Conservation (phyloP, 2,888 invertebrate species). For the Gandaritis pyraliata region DNA sequence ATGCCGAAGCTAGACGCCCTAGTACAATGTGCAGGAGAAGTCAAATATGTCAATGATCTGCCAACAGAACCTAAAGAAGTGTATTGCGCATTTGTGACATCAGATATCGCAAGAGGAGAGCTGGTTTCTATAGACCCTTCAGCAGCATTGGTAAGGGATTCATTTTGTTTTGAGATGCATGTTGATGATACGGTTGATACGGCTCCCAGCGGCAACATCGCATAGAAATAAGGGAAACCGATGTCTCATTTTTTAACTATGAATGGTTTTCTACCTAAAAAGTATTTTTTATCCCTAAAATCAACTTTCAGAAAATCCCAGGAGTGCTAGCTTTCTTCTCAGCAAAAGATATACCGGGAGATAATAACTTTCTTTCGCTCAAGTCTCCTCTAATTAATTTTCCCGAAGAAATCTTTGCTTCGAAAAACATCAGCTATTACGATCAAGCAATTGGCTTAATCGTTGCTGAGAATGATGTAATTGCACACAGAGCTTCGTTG, state of each 20-base stretch:
- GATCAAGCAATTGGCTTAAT: conserved; percentile 89
- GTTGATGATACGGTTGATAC: too few species aligned
- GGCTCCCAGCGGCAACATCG: neutral
- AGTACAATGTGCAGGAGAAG: conserved; percentile 87
- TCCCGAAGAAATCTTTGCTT: conserved; percentile 79
- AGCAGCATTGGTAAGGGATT: conserved; percentile 84
- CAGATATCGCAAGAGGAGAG: conserved; percentile 81
- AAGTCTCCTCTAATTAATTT: conserved; percentile 17
- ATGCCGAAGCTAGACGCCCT: conserved; percentile 86
- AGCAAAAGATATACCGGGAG: conserved; percentile 88
- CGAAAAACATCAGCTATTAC: conserved; percentile 83
- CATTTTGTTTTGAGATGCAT: neutral
- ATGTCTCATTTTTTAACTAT: too few species aligned
- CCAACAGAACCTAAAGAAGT: conserved; percentile 85
- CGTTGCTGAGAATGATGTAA: conserved; percentile 83
- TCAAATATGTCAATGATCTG: conserved; percentile 75
- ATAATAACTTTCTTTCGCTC: conserved; percentile 76
- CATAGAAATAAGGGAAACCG: too few species aligned
- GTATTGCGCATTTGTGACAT: conserved; percentile 86
- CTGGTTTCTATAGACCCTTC: conserved; percentile 85
- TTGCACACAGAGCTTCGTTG: conserved; percentile 84
- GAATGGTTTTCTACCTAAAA: too few species aligned
- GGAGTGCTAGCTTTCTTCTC: conserved; percentile 87
- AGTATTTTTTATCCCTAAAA: neutral
- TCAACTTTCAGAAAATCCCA: conserved; percentile 80